Percentiles rank a stretch among this genome's conserved stretches.
phyloP scores from a whole-genome alignment of 2,888 invertebrate genomes.

The Pristionchus maxplancki region DNA sequence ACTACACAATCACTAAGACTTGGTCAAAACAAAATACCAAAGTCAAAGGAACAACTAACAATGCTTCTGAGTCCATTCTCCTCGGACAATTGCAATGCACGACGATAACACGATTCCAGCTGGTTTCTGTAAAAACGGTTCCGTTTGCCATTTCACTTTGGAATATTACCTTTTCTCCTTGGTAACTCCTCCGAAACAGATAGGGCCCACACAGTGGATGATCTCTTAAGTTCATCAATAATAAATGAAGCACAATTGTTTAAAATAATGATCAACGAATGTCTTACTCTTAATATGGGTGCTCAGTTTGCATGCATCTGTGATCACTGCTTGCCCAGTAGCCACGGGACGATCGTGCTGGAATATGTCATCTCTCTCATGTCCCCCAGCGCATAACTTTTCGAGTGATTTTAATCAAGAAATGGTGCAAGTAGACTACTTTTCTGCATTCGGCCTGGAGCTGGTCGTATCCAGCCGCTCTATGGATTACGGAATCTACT shows the following conservation, averaged over 20 bases:
- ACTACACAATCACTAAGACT: too few relatives aligned
- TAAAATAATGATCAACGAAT: too few relatives aligned
- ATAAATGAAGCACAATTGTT: too few relatives aligned
- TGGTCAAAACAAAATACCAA: too few relatives aligned
- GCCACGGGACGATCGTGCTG: conserved; percentile 32
- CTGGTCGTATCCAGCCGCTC: conserved; percentile 84
- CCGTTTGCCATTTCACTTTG: neutral
- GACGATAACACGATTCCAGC: conserved; percentile 85
- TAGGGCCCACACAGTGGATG: conserved; percentile 92
- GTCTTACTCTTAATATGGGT: conserved; percentile 85
- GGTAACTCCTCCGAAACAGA: conserved; percentile 79
- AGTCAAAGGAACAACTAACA: conserved; percentile 80
- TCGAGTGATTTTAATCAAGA: too few relatives aligned
- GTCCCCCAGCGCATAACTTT: too few relatives aligned
- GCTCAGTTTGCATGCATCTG: conserved; percentile 88
- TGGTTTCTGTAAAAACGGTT: too few relatives aligned
- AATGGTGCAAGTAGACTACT: too few relatives aligned
- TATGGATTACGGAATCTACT: conserved; percentile 91
- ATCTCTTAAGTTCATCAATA: conserved; percentile 84
- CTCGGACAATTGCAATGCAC: conserved; percentile 82
- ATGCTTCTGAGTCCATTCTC: conserved; percentile 82
- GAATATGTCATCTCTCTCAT: too few relatives aligned
- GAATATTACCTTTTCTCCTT: neutral
- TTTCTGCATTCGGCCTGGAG: conserved; percentile 84
- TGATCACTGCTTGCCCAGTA: conserved; percentile 87